Percentiles rank a stretch among this genome's conserved stretches.
phyloP scores from a whole-genome alignment of 2,113 vertebrate genomes.

The Falco punctatus region DNA sequence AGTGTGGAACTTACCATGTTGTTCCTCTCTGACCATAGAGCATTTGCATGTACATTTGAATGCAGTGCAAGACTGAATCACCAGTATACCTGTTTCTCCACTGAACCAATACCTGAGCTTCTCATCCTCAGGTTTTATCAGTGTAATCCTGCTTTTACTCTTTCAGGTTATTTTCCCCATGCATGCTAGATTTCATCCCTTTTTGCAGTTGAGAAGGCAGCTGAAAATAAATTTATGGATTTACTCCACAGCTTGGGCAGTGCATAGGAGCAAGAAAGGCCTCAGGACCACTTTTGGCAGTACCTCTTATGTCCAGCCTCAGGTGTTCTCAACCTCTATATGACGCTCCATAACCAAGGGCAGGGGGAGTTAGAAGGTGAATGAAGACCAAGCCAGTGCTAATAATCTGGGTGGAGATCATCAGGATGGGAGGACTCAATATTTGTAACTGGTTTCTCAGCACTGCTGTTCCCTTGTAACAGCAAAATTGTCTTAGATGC shows the following conservation, averaged over 20 bases:
- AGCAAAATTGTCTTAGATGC: background rate
- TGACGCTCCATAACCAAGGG: background rate
- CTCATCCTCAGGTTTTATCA: background rate
- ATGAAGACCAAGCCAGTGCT: background rate
- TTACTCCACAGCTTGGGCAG: background rate
- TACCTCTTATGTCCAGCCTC: background rate
- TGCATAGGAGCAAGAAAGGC: background rate
- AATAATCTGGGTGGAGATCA: background rate
- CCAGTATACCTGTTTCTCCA: background rate
- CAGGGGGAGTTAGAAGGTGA: background rate
- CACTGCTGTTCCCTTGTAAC: background rate
- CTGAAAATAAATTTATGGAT: background rate
- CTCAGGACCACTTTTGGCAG: background rate
- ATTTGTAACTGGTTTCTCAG: background rate
- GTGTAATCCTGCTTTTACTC: background rate
- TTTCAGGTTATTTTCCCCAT: background rate
- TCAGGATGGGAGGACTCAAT: background rate
- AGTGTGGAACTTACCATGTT: background rate
- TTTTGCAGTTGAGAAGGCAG: background rate
- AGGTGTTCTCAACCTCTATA: background rate
- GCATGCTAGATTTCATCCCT: background rate
- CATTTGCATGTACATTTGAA: background rate
- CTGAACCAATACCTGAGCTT: background rate
- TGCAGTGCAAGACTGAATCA: background rate
- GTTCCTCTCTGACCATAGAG: background rate